These are phyloP conservation scores for Pipa parva DNA, from an alignment of 2,113 vertebrate species.

Conservation along the genomic window DNA sequence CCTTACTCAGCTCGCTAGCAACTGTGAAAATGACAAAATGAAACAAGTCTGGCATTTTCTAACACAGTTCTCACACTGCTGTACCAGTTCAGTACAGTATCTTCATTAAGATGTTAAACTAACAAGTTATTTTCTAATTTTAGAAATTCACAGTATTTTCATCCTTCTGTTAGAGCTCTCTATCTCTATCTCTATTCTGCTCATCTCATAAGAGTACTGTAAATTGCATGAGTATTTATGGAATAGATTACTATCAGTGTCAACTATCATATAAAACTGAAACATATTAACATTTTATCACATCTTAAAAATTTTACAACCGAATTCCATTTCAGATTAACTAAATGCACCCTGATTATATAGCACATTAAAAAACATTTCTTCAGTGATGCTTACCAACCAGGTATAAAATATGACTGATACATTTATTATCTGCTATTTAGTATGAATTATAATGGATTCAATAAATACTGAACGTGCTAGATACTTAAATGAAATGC, in stretches of 20 bases:
- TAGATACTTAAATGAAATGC: conserved; percentile 13
- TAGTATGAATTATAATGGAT: conserved; percentile 30
- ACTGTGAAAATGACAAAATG: no score
- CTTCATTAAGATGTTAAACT: no score
- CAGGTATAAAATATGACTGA: conserved; percentile 38
- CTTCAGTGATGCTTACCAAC: conserved; percentile 29
- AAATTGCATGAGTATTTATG: conserved; percentile 33
- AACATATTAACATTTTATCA: conserved; percentile 39
- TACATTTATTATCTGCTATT: conserved; percentile 29
- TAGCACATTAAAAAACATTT: conserved; percentile 39
- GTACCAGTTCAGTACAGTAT: no score
- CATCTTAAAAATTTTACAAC: conserved; percentile 41
- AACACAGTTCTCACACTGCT: no score
- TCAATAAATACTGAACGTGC: conserved; percentile 26
- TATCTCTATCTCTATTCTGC: background rate
- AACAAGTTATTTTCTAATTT: background rate
- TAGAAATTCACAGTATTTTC: no score
- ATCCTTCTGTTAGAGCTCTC: no score
- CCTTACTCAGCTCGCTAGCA: no score
- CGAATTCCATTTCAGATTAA: conserved; percentile 38
- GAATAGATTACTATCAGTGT: conserved; percentile 29
- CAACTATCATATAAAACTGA: conserved; percentile 38
- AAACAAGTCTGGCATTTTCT: no score
- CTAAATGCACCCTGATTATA: conserved; percentile 38
- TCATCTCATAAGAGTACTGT: conserved; percentile 9